Percentiles rank a stretch among this genome's conserved stretches.
These are phyloP conservation scores for Lepidonotus clava DNA, from an alignment of 2,888 invertebrate species.

Conservation along the genomic window DNA sequence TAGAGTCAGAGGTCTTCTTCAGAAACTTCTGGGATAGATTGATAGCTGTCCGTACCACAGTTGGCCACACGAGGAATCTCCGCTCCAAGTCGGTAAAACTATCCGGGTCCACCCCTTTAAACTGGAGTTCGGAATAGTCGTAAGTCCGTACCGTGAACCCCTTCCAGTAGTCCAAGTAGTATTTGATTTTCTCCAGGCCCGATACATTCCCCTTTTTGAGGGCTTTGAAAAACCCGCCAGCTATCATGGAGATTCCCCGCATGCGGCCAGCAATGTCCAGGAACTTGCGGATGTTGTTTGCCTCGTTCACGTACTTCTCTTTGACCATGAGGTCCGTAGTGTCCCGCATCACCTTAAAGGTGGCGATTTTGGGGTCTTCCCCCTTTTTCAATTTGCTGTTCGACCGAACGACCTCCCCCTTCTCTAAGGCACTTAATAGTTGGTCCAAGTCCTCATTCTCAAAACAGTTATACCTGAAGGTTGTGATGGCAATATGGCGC, in stretches of 20 bases:
- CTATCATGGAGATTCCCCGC: slow-evolving; percentile 62
- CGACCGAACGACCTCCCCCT: slow-evolving; percentile 59
- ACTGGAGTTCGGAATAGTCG: slow-evolving; percentile 62
- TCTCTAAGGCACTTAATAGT: slow-evolving; percentile 63
- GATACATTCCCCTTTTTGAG: slow-evolving; percentile 64
- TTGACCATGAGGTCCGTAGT: slow-evolving; percentile 58
- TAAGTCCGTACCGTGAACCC: slow-evolving; percentile 63
- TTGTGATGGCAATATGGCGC: slow-evolving; percentile 64
- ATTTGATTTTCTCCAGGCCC: slow-evolving; percentile 63
- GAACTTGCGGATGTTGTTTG: slow-evolving; percentile 59
- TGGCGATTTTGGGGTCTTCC: slow-evolving; percentile 60
- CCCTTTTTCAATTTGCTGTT: slow-evolving; percentile 64
- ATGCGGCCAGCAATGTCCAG: slow-evolving; percentile 64
- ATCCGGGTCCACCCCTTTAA: slow-evolving; percentile 60
- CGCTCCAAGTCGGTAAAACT: slow-evolving; percentile 61
- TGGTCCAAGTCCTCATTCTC: slow-evolving; percentile 61
- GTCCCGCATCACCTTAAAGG: slow-evolving; percentile 62
- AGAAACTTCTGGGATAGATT: slow-evolving; percentile 63
- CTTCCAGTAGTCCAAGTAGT: slow-evolving; percentile 65
- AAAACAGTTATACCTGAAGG: slow-evolving; percentile 65
- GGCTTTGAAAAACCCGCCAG: slow-evolving; percentile 64
- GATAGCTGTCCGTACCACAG: slow-evolving; percentile 61
- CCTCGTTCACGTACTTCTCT: slow-evolving; percentile 53
- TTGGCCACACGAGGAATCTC: slow-evolving; percentile 63
- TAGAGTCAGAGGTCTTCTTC: slow-evolving; percentile 61